Conservation (phyloP, 2,113 vertebrate species). For the Crotalus tigris region DNA sequence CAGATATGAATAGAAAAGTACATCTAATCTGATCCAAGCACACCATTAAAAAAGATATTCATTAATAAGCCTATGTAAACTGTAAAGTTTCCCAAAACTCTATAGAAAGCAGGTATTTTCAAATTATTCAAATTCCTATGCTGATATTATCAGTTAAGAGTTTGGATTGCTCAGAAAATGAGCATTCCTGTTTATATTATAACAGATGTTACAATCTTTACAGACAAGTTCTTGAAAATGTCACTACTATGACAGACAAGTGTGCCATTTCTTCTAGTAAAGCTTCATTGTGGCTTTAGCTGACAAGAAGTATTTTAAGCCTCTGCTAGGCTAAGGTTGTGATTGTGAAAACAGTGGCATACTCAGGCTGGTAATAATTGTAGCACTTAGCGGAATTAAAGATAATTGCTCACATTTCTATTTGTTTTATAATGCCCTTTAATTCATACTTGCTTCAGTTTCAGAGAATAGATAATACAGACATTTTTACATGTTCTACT, state of each 20-base stretch:
- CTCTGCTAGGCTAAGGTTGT: not conserved
- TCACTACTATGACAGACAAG: not conserved
- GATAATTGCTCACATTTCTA: conserved; percentile 10
- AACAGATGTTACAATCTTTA: not conserved
- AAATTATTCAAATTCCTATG: not conserved
- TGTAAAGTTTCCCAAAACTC: not conserved
- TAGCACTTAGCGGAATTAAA: conserved; percentile 30
- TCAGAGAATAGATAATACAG: conserved; percentile 44
- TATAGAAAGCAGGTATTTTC: not conserved
- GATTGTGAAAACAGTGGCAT: not conserved
- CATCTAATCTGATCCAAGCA: not conserved
- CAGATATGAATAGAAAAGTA: not conserved
- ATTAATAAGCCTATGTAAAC: not conserved
- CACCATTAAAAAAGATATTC: not conserved
- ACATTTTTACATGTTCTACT: conserved; percentile 13
- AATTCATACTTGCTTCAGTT: conserved; percentile 42
- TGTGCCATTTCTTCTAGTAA: not conserved
- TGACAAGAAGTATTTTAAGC: not conserved
- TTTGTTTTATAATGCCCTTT: conserved; percentile 39
- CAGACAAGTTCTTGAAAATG: not conserved
- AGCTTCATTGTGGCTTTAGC: not conserved
- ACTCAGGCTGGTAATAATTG: conserved; percentile 39
- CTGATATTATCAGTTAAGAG: not conserved
- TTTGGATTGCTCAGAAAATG: not conserved
- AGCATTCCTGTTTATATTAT: not conserved